Conservation (phyloP, 2,888 invertebrate genomes). For the Melanostoma mellinum region DNA sequence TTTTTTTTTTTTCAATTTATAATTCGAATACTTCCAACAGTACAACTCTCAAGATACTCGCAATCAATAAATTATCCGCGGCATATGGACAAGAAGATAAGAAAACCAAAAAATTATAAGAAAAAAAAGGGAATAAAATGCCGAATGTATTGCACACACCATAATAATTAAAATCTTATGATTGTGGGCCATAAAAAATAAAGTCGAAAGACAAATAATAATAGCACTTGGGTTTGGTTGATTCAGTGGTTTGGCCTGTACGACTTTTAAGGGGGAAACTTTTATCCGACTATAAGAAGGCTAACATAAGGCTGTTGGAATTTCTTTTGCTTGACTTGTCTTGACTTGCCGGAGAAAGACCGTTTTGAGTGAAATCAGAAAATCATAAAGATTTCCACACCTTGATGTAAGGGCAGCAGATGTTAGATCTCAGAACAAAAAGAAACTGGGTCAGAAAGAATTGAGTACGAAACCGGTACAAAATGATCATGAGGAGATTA, state of each 20-base stretch:
- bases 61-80: slow-evolving; percentile 35
- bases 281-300: slow-evolving; percentile 1
- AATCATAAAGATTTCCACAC: slow-evolving; percentile 66
- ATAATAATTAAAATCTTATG: slow-evolving; percentile 13
- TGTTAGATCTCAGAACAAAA: slow-evolving; percentile 26
- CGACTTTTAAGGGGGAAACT: background rate
- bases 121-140: no score
- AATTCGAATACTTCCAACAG: slow-evolving; percentile 3
- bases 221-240: background rate
- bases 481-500: background rate
- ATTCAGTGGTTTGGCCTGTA: no score
- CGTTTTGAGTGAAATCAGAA: background rate
- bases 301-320: background rate
- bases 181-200: slow-evolving; percentile 18
- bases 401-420: slow-evolving; percentile 52
- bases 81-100: background rate
- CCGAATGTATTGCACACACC: background rate
- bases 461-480: slow-evolving; percentile 29
- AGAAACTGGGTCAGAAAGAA: slow-evolving; percentile 58
- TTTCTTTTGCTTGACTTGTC: background rate
- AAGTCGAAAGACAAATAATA: background rate
- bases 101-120: no score
- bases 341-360: no score
- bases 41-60: slow-evolving; percentile 5
- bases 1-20: background rate